phyloP scores from a whole-genome alignment of 2,113 vertebrate species.

The Myrmophylax atrothorax region DNA sequence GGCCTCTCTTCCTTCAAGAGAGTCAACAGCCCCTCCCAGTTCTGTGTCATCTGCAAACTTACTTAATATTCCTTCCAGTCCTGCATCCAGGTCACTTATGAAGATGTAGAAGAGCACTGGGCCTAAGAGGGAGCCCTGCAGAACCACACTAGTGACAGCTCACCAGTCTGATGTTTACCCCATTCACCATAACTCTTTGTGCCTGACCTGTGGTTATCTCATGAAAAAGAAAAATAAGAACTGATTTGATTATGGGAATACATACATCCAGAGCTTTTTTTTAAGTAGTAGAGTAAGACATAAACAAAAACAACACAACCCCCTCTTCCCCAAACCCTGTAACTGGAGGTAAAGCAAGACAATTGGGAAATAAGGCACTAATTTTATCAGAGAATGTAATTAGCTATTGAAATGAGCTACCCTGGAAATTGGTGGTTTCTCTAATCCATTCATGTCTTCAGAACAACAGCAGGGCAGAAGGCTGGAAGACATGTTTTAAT shows the following conservation, averaged over 20 bases:
- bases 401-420: background rate
- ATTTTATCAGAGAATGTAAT: background rate
- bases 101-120: background rate
- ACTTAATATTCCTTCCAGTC: background rate
- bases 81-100: background rate
- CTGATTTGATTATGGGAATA: background rate
- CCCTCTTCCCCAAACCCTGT: background rate
- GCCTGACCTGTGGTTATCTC: background rate
- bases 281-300: background rate
- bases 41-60: background rate
- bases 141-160: background rate
- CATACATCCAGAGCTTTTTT: background rate
- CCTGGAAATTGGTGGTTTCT: background rate
- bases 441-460: background rate
- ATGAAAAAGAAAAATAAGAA: background rate
- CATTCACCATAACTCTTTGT: background rate
- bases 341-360: background rate
- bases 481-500: background rate
- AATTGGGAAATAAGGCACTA: background rate
- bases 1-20: background rate
- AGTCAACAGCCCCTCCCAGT: background rate
- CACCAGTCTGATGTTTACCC: background rate
- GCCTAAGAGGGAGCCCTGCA: background rate
- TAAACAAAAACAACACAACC: background rate
- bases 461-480: background rate